A percentile compares a stretch with the other conserved stretches of the same genome.
phyloP scores from a whole-genome alignment of 2,113 vertebrate genomes.

The Macaca nemestrina region DNA sequence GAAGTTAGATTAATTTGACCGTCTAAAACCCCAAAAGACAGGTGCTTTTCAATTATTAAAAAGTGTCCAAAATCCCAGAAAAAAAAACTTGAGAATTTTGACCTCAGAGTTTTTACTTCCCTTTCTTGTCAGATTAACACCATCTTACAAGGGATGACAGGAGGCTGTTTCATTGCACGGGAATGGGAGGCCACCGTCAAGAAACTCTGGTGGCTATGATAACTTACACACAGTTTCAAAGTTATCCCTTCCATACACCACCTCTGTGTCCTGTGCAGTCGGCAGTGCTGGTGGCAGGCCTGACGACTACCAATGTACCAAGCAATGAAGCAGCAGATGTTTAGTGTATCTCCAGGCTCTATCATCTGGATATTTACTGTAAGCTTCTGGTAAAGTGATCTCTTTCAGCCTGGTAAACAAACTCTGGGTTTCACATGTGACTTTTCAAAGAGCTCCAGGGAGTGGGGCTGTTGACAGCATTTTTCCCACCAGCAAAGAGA shows the following conservation, averaged over 20 bases:
- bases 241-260: background rate
- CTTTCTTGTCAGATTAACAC: background rate
- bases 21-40: background rate
- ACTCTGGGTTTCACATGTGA: background rate
- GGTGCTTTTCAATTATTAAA: background rate
- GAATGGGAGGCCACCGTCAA: background rate
- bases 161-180: background rate
- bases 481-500: background rate
- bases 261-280: background rate
- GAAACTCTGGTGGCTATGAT: background rate
- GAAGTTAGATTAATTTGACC: background rate
- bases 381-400: background rate
- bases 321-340: background rate
- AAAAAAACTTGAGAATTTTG: background rate
- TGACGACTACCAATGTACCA: accelerated
- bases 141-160: background rate
- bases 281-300: background rate
- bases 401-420: background rate
- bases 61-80: background rate
- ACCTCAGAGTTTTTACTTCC: background rate
- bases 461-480: background rate
- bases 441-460: constrained; percentile 21
- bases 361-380: background rate
- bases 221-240: background rate
- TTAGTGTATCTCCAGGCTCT: background rate